phyloP scores from a whole-genome alignment of 2,888 invertebrate species.

The Orthosia gothica region DNA sequence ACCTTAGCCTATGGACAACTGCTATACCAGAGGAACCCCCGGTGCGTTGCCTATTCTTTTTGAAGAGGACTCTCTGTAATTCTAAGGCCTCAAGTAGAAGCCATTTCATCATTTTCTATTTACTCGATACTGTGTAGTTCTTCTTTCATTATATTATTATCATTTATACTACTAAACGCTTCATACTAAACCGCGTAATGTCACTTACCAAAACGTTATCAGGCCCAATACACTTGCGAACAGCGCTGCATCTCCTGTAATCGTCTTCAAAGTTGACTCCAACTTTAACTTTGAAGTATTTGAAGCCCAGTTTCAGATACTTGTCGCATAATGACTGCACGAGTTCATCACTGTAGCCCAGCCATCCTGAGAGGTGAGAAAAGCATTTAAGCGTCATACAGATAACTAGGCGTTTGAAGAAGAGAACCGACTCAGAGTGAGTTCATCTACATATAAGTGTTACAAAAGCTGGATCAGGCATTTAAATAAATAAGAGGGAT shows the following conservation, averaged over 20 bases:
- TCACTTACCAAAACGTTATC: conserved; percentile 93
- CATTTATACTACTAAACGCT: neutral
- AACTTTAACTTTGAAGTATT: conserved; percentile 97
- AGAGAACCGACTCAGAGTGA: neutral
- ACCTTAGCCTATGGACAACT: too few relatives aligned
- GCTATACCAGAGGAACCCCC: too few relatives aligned
- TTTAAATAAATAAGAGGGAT: too few relatives aligned
- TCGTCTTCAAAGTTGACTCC: conserved; percentile 95
- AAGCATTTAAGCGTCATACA: neutral
- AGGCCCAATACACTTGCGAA: conserved; percentile 95
- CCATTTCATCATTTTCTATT: too few relatives aligned
- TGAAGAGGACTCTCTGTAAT: too few relatives aligned
- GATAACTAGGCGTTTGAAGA: too few relatives aligned
- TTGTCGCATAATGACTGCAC: conserved; percentile 93
- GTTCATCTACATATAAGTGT: too few relatives aligned
- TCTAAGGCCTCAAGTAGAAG: too few relatives aligned
- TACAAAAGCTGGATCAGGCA: too few relatives aligned
- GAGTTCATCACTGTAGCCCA: conserved; percentile 96
- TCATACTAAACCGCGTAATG: neutral
- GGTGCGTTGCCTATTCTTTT: too few relatives aligned
- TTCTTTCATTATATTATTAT: too few relatives aligned
- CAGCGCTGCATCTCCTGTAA: conserved; percentile 93
- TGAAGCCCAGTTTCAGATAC: conserved; percentile 95
- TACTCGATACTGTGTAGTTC: too few relatives aligned
- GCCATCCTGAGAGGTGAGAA: conserved; percentile 93